Evolutionary conservation across 2,888 invertebrate genomes (phyloP), one percentile per base, ranked within the genome.

Genomic region (Hartigia nigra): DNA sequence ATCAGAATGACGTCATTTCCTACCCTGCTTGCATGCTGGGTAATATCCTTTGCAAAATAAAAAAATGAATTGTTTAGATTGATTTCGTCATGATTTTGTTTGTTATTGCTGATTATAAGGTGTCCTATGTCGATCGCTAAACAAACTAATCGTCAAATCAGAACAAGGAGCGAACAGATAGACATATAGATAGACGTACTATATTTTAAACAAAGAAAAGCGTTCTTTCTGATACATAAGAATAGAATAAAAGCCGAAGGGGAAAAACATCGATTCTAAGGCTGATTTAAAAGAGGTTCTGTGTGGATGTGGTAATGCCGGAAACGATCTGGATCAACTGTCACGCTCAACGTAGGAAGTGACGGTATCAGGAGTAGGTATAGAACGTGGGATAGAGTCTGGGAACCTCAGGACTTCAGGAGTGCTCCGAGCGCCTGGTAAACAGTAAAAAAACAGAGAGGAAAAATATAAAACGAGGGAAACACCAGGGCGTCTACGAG

Each of bases 71-170:
- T 23, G 2, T 23, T 55, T 55, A 55, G 23, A 9, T 23, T 55
- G 9, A 55, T 5, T 55, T 55, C 23, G 23, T 14, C 39, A 39
- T 23, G 55, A 23, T 55, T 23, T 39, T 23, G 0, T 55, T 55
- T 5, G 23, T 55, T 55, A 3, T 1, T 55, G 9, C 55, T 23
- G 23, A 23, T 2, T 55, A 23, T 9, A 83, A 89, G 89, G 89
- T 90, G 89, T 89, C 87, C 9, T 87, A 86, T 84, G 88, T 88
- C 88, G 88, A 90, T 89, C 88, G 88, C 88, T 89, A 87, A 89
- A 87, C 90, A 90, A 86, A 86, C 88, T 89, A 86, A 90, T 88
- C 90, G 87, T 90, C 89, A 90, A 90, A 90, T 90, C 90, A 87
- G 88, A 90, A 88, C 86, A 88, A 55, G 23, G 9, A 55, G 55